Evolutionary conservation across 2,888 invertebrate genomes (phyloP).

Genomic region (Mesochorus sp.): DNA sequence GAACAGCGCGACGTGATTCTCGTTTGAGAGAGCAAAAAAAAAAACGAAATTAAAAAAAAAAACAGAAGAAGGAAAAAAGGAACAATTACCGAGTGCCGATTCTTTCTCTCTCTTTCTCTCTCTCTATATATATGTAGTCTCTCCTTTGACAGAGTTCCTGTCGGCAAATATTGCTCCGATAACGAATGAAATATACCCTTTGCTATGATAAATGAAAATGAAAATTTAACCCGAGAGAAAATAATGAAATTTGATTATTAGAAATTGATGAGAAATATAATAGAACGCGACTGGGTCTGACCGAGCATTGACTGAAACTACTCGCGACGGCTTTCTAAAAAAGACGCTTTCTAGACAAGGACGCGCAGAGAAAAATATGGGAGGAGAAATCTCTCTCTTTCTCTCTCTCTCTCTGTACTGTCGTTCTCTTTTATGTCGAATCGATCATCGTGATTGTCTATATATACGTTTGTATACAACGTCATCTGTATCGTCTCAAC

Average conservation of each 20-base stretch:
- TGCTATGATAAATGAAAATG: too few relatives aligned
- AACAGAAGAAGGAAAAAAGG: background rate
- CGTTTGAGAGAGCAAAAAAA: slow-evolving; percentile 16
- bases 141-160: too few relatives aligned
- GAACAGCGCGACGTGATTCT: background rate
- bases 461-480: slow-evolving; percentile 1
- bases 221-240: too few relatives aligned
- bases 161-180: too few relatives aligned
- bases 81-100: too few relatives aligned
- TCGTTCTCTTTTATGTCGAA: slow-evolving; percentile 52
- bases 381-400: too few relatives aligned
- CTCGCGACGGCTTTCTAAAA: slow-evolving; percentile 1
- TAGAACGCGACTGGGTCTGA: slow-evolving; percentile 18
- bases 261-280: background rate
- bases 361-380: background rate
- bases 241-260: background rate
- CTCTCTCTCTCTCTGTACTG: background rate
- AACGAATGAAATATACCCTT: too few relatives aligned
- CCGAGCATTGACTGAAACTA: slow-evolving; percentile 2
- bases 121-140: too few relatives aligned
- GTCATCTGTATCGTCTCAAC: slow-evolving; percentile 10
- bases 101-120: too few relatives aligned
- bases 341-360: background rate
- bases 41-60: background rate
- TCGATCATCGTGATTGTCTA: slow-evolving; percentile 63